Percentiles rank a stretch among this genome's conserved stretches.
phyloP scores from a whole-genome alignment of 1,140 invertebrate species.

The Lasioglossum baleicum region DNA sequence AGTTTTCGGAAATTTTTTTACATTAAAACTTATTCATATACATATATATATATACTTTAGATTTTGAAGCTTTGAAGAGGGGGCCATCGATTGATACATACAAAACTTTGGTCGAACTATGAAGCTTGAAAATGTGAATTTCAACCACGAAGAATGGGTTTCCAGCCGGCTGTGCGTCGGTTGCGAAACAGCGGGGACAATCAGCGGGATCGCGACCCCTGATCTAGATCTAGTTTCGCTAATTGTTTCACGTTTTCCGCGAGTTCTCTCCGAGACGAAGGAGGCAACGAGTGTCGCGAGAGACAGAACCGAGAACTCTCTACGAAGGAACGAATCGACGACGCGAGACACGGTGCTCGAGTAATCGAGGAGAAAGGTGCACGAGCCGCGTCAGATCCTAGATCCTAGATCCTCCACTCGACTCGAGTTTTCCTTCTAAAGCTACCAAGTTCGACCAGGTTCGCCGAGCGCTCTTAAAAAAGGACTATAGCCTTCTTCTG shows the following conservation, averaged over 20 bases:
- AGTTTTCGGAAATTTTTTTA: too few species aligned
- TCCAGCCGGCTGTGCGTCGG: too few species aligned
- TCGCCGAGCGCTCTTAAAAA: slow-evolving; percentile 38
- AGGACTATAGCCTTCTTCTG: slow-evolving; percentile 49
- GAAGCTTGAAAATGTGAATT: too few species aligned
- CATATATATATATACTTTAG: too few species aligned
- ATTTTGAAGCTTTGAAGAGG: too few species aligned
- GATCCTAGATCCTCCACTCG: background rate
- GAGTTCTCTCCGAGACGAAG: too few species aligned
- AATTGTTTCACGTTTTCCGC: too few species aligned
- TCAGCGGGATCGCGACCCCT: background rate
- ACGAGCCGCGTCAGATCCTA: background rate
- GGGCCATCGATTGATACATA: too few species aligned
- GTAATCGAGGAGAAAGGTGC: background rate
- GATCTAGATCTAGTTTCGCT: background rate
- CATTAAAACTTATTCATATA: too few species aligned
- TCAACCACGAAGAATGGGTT: too few species aligned
- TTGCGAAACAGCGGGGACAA: too few species aligned
- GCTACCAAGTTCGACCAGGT: background rate
- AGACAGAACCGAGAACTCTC: background rate
- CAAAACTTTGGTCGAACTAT: too few species aligned
- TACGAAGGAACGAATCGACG: slow-evolving; percentile 1
- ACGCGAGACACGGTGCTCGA: background rate
- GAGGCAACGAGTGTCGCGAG: slow-evolving; percentile 1
- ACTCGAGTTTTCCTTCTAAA: background rate